Percentiles rank a stretch among this genome's conserved stretches.
Evolutionary conservation across 2,797 vertebrate species (phyloP).

Genomic region (Gobionotothen gibberifrons): DNA sequence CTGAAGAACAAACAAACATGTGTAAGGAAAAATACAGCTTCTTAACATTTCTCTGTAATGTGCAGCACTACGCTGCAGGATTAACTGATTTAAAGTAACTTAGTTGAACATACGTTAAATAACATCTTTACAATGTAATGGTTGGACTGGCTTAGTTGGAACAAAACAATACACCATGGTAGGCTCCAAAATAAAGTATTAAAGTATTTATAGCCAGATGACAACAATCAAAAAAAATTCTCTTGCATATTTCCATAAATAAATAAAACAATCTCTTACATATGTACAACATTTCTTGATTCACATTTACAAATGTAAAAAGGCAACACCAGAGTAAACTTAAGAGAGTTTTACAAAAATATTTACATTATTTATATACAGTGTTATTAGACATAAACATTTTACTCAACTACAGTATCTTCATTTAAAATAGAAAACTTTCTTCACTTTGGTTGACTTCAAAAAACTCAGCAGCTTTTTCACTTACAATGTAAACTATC

Average conservation of each 20-base stretch:
- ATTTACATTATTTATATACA: constrained; percentile 80
- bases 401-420: constrained; percentile 21
- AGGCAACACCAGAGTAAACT: constrained; percentile 50
- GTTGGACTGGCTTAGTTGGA: constrained; percentile 28
- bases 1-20: constrained; percentile 23
- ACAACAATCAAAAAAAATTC: constrained; percentile 48
- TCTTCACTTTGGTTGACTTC: constrained; percentile 68
- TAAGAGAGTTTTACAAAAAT: constrained; percentile 63
- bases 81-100: background rate
- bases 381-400: constrained; percentile 28
- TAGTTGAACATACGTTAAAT: constrained; percentile 43
- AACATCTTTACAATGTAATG: constrained; percentile 41
- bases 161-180: constrained; percentile 2
- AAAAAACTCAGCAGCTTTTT: constrained; percentile 67
- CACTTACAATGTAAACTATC: constrained; percentile 55
- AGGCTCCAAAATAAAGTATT: background rate
- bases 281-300: constrained; percentile 76
- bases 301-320: constrained; percentile 69
- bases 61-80: constrained; percentile 1
- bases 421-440: constrained; percentile 45
- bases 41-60: background rate
- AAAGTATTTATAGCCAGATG: constrained; percentile 20
- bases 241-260: constrained; percentile 66
- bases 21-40: constrained; percentile 6
- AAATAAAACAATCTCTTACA: constrained; percentile 75